Evolutionary conservation across 35 echinoderm and acorn worm species (phyloP), one percentile per base, ranked within the genome.

Genomic region (Strongylocentrotus purpuratus): DNA sequence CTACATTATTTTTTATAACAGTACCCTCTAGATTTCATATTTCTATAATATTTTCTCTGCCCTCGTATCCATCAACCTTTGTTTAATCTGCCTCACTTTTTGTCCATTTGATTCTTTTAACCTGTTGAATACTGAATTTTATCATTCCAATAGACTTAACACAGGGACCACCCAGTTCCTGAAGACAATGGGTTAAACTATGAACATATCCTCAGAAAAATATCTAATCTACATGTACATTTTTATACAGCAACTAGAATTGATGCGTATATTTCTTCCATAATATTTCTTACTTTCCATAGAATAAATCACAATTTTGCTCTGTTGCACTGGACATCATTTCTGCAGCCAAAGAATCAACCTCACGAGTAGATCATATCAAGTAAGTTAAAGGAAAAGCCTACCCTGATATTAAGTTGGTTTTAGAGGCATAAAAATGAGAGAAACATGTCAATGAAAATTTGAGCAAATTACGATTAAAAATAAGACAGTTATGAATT

Each of bases 261-360:
- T 41, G n/a, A n/a, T 41, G 35, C 3, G 35, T 59, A 14, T 59
- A 59, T 7, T 28, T 78, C 25, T 78, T 7, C 46, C 2, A n/a
- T 31, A 22, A n/a, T 25, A 11, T 92, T 55, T 85, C 85, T 86
- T 94, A 45, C 87, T 48, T 41, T 32, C 3, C 25, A 9, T 41
- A 95, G 94, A 31, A 86, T 32, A 87, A 85, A 11, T 95, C 94
- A 2, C 31, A 95, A 45, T 95, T 95, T 87, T 52, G 85, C 48
- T 85, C 85, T 6, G 86, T 95, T 46, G 94, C 94, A 28, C 48
- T 95, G 86, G 94, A 95, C 46, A 95, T 95, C 46, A 46, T 33
- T 46, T 46, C 46, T 15, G 46, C 52, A n/a, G 85, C 87, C 22
- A 87, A 46, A 50, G 50, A 45, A 33, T 88, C 94, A 12, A 95